A percentile compares a stretch with the other conserved stretches of the same genome.
These are phyloP conservation scores for Xestoiulus laeticollis DNA, from an alignment of 2,888 invertebrate species.

Conservation along the genomic window DNA sequence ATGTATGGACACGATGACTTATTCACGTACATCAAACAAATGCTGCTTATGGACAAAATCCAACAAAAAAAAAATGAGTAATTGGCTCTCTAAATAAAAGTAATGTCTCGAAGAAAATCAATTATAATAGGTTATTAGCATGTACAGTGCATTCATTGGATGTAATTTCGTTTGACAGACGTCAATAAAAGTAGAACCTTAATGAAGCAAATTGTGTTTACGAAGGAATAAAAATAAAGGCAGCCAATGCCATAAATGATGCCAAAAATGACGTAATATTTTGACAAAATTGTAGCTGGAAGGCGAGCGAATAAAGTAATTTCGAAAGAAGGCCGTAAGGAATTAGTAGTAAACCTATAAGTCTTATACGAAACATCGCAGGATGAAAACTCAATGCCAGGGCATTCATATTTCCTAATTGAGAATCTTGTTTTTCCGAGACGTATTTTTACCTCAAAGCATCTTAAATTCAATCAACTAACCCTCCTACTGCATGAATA, in stretches of 20 bases:
- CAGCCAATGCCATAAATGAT: background rate
- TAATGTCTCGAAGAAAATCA: background rate
- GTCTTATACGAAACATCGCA: background rate
- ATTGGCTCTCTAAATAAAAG: background rate
- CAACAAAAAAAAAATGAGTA: background rate
- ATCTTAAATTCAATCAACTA: background rate
- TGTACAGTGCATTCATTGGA: background rate
- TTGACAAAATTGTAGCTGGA: slow-evolving; percentile 3
- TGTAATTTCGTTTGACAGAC: slow-evolving; percentile 27
- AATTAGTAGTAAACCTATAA: background rate
- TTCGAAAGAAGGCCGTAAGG: background rate
- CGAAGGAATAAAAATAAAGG: background rate
- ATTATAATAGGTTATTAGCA: background rate
- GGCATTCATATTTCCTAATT: background rate
- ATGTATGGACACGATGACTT: no score
- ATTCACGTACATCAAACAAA: no score
- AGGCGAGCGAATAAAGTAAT: slow-evolving; percentile 19
- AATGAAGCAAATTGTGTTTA: slow-evolving; percentile 25
- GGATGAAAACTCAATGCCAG: background rate
- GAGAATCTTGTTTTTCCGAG: background rate
- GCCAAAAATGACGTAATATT: background rate
- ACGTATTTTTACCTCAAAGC: background rate
- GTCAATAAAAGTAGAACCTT: background rate
- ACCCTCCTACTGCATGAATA: background rate
- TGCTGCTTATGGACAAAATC: no score